A percentile compares a stretch with the other conserved stretches of the same genome.
These are phyloP conservation scores for Gopherus flavomarginatus DNA, from an alignment of 2,113 vertebrate species.

Conservation along the genomic window DNA sequence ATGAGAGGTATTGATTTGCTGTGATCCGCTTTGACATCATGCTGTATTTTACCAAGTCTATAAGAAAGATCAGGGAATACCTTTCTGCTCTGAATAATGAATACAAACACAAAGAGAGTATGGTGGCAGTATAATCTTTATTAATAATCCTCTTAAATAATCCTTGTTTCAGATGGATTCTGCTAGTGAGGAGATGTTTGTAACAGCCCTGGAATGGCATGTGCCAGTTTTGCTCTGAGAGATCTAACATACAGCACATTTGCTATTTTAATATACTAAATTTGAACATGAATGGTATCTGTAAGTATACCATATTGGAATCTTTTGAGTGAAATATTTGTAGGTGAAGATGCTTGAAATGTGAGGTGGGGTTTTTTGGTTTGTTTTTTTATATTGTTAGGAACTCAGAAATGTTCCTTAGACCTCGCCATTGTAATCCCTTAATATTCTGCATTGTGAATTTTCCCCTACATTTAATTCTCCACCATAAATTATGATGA, in stretches of 20 bases:
- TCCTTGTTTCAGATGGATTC: slow-evolving; percentile 10
- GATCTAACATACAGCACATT: slow-evolving; percentile 7
- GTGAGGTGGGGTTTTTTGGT: background rate
- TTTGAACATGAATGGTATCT: slow-evolving; percentile 2
- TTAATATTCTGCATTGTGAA: background rate
- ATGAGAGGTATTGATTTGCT: slow-evolving; percentile 9
- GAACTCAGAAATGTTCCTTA: background rate
- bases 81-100: slow-evolving; percentile 49
- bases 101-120: slow-evolving; percentile 20
- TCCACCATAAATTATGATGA: background rate
- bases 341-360: background rate
- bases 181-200: background rate
- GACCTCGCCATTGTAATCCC: background rate
- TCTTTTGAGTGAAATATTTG: slow-evolving; percentile 17
- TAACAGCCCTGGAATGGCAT: slow-evolving; percentile 29
- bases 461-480: background rate
- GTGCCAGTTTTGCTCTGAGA: background rate
- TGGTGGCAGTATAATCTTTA: slow-evolving; percentile 27
- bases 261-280: slow-evolving; percentile 20
- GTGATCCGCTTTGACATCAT: background rate
- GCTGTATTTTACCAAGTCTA: background rate
- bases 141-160: slow-evolving; percentile 40
- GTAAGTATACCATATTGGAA: background rate
- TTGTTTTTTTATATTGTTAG: background rate
- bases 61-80: slow-evolving; percentile 18